Evolutionary conservation across 2,888 invertebrate genomes (phyloP), one percentile per base, ranked within the genome.

Genomic region (Drosophila flavopinicola): DNA sequence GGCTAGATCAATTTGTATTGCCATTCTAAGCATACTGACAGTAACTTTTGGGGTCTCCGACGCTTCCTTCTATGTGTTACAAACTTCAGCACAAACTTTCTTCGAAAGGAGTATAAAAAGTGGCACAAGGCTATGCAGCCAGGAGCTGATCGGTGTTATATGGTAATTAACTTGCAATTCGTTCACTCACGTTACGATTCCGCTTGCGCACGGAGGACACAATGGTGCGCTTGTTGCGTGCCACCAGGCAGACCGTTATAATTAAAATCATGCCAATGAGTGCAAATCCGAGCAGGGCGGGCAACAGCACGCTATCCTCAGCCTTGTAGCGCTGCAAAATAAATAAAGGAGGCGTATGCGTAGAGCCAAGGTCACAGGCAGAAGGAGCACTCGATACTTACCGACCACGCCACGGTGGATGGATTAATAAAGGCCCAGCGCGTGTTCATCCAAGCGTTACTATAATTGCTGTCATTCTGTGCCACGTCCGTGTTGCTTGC

Each of bases 401-500:
- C 94, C 91, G 93, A 93, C 94, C 94, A 94, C 89, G 94, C 94
- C 87, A 94, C 93, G 13, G 94, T 93, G 24, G 94, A 93, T 29
- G 94, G 92, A 88, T 94, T 94, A 38, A 93, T 93, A 86, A 94
- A 94, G 9, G 94, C 93, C 94, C 94, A 94, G 66, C 93, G 92
- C 30, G 92, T 92, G 44, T 93, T 93, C 82, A 93, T 93, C 94
- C 94, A 94, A 33, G 93, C 73, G 11, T 58, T 76, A 54, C 84
- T 79, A 52, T n/a, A n/a, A n/a, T 86, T 79, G 60, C 74, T 86
- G 10, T 59, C 66, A 92, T 63, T 91, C 91, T 66, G 76, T 37
- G 27, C 58, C 41, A 11, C 44, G n/a, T 67, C 58, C 10, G 33
- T 13, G 41, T 27, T 53, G 45, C 38, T 29, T 5, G 20, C 25